A percentile compares a stretch with the other conserved stretches of the same genome.
phyloP scores from a whole-genome alignment of 1,140 invertebrate genomes.

The Euschistus heros region DNA sequence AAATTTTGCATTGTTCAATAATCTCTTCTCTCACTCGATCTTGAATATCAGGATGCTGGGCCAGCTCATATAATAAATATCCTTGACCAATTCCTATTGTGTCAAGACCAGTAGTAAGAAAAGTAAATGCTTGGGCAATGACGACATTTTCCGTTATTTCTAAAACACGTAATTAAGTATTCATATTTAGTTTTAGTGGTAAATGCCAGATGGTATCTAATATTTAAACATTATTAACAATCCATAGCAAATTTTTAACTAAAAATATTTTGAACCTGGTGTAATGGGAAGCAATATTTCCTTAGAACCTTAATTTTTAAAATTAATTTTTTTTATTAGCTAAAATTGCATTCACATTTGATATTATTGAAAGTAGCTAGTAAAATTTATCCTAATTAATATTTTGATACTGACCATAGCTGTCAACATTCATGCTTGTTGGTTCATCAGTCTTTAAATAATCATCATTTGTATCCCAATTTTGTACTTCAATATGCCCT shows the following conservation, averaged over 20 bases:
- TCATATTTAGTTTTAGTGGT: neutral
- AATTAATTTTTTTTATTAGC: too few species aligned
- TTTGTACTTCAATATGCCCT: slow-evolving; percentile 5
- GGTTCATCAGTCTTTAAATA: neutral
- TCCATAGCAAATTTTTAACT: neutral
- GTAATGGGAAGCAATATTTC: neutral
- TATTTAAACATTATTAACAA: neutral
- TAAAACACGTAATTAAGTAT: neutral
- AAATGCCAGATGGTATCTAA: neutral
- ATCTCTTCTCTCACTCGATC: neutral
- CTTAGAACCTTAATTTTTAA: too few species aligned
- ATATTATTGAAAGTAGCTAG: neutral
- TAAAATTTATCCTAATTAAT: neutral
- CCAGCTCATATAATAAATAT: neutral
- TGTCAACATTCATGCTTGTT: neutral
- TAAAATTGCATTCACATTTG: neutral
- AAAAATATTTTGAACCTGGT: neutral
- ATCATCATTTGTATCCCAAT: slow-evolving; percentile 2
- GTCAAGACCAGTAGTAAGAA: neutral
- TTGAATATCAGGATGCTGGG: neutral
- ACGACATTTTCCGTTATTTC: neutral
- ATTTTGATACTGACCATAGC: neutral
- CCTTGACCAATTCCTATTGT: neutral
- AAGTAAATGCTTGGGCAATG: neutral
- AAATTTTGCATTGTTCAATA: neutral